Percentiles rank a stretch among this genome's conserved stretches.
Conservation (phyloP, 1,140 invertebrate genomes). For the Stenopsyche tienmushanensis region DNA sequence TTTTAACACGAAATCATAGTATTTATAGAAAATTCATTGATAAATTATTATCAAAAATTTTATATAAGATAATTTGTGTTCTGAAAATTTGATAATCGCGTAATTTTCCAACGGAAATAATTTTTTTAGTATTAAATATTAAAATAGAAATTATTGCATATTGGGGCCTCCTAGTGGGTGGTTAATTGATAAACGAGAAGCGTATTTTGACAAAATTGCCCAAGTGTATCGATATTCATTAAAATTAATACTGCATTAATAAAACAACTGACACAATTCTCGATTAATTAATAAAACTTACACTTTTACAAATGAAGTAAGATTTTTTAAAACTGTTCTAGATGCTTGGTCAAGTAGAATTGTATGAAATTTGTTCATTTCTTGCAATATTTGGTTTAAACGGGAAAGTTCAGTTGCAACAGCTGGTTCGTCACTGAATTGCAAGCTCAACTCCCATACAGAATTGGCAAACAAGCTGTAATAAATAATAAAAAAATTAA, state of each 20-base stretch:
- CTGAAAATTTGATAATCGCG: no score
- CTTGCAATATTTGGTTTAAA: conserved; percentile 74
- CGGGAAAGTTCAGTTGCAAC: conserved; percentile 70
- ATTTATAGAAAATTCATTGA: no score
- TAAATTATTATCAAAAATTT: no score
- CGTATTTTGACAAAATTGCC: conserved; percentile 6
- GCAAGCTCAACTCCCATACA: conserved; percentile 77
- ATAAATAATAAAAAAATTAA: conserved; percentile 40
- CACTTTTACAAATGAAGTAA: conserved; percentile 85
- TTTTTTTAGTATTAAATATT: no score
- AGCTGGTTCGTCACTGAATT: conserved; percentile 72
- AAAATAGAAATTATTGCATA: no score
- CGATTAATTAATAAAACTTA: conserved; percentile 54
- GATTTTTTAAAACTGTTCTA: conserved; percentile 84
- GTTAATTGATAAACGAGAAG: neutral
- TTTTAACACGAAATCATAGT: no score
- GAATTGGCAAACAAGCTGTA: conserved; percentile 77
- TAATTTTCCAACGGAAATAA: no score
- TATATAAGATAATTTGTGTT: no score
- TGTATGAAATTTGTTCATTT: conserved; percentile 90
- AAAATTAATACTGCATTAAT: conserved; percentile 69
- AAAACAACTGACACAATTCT: neutral
- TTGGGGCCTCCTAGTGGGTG: no score
- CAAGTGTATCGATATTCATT: neutral
- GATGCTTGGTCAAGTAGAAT: conserved; percentile 89